phyloP scores from a whole-genome alignment of 2,888 invertebrate genomes.

The Euzophera pinguis region DNA sequence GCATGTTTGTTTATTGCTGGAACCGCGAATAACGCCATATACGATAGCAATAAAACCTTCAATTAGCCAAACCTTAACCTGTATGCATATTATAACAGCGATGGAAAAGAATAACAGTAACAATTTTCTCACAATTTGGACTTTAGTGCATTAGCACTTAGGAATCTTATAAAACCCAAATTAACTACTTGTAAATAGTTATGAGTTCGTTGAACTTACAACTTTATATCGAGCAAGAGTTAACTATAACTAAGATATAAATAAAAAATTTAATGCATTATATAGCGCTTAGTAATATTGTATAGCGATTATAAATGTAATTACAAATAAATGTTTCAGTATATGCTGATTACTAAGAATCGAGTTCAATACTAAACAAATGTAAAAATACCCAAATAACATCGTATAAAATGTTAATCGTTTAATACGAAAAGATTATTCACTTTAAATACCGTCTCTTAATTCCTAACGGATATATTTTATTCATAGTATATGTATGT shows the following conservation, averaged over 20 bases:
- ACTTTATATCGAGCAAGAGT: background rate
- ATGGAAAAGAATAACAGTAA: conserved; percentile 7
- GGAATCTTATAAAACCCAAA: conserved; percentile 12
- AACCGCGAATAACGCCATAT: background rate
- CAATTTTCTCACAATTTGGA: conserved; percentile 5
- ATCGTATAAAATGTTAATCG: too few species aligned
- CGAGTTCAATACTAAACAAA: background rate
- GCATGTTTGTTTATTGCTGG: too few species aligned
- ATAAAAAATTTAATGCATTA: background rate
- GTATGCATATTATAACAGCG: conserved; percentile 5
- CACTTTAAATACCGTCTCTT: too few species aligned
- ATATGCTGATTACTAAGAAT: background rate
- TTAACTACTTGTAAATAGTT: conserved; percentile 11
- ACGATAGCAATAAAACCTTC: background rate
- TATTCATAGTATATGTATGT: too few species aligned
- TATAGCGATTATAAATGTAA: conserved; percentile 4
- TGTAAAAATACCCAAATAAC: background rate
- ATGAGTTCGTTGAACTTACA: conserved; percentile 12
- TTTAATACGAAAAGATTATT: too few species aligned
- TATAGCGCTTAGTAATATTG: background rate
- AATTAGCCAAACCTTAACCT: background rate
- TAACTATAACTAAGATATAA: background rate
- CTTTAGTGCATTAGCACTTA: conserved; percentile 12
- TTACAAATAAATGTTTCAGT: background rate
- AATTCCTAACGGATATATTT: too few species aligned